These are phyloP conservation scores for Pectinophora gossypiella DNA, from an alignment of 1,140 invertebrate genomes.

Conservation along the genomic window DNA sequence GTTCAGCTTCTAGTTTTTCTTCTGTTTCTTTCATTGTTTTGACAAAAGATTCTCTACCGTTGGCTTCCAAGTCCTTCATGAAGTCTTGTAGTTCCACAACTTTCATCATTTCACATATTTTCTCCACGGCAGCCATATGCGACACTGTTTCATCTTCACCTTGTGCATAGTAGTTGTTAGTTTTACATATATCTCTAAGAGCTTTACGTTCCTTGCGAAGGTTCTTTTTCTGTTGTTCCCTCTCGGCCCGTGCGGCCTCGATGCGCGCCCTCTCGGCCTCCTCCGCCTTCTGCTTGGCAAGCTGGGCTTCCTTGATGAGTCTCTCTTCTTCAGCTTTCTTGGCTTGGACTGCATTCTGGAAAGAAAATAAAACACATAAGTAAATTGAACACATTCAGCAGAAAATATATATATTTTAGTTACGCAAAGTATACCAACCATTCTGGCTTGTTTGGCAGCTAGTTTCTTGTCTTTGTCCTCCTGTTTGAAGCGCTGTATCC, in stretches of 20 bases:
- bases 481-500: conserved; percentile 94
- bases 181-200: conserved; percentile 89
- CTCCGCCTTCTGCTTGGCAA: conserved; percentile 89
- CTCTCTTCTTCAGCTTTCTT: conserved; percentile 90
- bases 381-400: too few relatives aligned
- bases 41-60: conserved; percentile 80
- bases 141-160: conserved; percentile 84
- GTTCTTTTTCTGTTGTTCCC: conserved; percentile 88
- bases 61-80: conserved; percentile 81
- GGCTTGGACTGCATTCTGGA: conserved; percentile 87
- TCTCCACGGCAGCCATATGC: conserved; percentile 93
- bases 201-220: conserved; percentile 92
- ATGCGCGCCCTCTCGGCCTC: conserved; percentile 86
- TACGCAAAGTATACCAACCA: conserved; percentile 62
- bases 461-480: conserved; percentile 95
- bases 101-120: conserved; percentile 89
- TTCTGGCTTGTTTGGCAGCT: conserved; percentile 91
- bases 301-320: conserved; percentile 80
- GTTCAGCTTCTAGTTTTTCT: conserved; percentile 85
- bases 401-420: too few relatives aligned
- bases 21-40: conserved; percentile 83
- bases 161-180: conserved; percentile 89
- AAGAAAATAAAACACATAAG: not conserved
- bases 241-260: conserved; percentile 90
- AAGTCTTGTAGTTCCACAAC: conserved; percentile 85